These are phyloP conservation scores for Zonotrichia leucophrys DNA, from an alignment of 2,113 vertebrate species.

Conservation along the genomic window DNA sequence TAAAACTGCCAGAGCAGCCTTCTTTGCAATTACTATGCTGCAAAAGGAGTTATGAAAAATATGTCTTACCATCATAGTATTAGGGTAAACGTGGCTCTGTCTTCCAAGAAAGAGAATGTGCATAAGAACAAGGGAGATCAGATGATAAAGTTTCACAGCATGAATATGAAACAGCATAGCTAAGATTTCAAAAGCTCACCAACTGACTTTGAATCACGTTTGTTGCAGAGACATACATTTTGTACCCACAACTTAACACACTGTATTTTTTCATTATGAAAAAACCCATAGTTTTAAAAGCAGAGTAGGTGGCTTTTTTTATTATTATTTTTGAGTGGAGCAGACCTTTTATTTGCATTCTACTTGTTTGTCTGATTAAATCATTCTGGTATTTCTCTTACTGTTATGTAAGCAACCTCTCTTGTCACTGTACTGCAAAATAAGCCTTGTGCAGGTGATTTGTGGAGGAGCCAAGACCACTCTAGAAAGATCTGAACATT, in stretches of 20 bases:
- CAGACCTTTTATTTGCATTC: background rate
- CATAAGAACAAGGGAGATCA: background rate
- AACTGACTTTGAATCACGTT: background rate
- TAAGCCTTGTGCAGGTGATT: background rate
- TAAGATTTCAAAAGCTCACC: background rate
- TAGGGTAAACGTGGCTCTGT: background rate
- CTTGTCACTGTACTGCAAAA: background rate
- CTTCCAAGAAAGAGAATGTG: background rate
- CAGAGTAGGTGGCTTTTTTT: background rate
- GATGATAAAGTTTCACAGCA: background rate
- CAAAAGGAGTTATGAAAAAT: background rate
- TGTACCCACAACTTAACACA: background rate
- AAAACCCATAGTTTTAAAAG: background rate
- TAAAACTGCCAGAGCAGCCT: background rate
- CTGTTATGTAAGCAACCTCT: constrained; percentile 29
- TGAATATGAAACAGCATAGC: background rate
- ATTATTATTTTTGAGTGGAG: background rate
- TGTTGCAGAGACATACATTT: background rate
- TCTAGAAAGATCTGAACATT: background rate
- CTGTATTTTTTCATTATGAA: background rate
- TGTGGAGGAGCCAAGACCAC: background rate
- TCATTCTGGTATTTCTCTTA: background rate
- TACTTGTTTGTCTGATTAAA: background rate
- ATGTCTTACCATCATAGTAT: background rate
- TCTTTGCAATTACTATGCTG: background rate